phyloP scores from a whole-genome alignment of 2,888 invertebrate species.

The Metellina segmentata region DNA sequence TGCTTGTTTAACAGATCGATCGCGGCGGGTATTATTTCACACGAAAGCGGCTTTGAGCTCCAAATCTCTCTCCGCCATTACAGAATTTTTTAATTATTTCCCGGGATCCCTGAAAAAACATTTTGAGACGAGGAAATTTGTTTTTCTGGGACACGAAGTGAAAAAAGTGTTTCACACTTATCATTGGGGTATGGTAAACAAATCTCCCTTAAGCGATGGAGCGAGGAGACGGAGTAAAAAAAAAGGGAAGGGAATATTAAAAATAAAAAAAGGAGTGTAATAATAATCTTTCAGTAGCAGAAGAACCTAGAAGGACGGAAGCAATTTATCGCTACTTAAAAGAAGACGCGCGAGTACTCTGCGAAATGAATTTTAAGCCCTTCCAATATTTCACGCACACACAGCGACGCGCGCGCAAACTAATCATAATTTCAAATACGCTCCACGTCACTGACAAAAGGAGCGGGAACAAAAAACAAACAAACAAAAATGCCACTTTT shows the following conservation, averaged over 20 bases:
- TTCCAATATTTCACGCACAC: conserved; percentile 53
- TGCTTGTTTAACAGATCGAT: not conserved
- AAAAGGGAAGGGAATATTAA: not conserved
- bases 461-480: conserved; percentile 15
- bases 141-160: conserved; percentile 2
- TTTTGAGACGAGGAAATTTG: not conserved
- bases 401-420: conserved; percentile 52
- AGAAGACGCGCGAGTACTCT: conserved; percentile 50
- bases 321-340: conserved; percentile 75
- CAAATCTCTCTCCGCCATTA: not conserved
- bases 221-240: not conserved
- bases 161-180: conserved; percentile 24
- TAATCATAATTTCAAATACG: conserved; percentile 76
- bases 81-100: conserved; percentile 3
- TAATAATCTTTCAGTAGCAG: conserved; percentile 70
- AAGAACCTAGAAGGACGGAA: conserved; percentile 6
- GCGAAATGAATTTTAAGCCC: conserved; percentile 73
- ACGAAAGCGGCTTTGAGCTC: not conserved
- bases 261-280: conserved; percentile 30
- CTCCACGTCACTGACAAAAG: conserved; percentile 68
- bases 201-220: conserved; percentile 58
- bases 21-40: not conserved
- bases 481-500: conserved; percentile 64
- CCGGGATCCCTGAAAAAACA: no score
- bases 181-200: conserved; percentile 49